These are phyloP conservation scores for Colossoma macropomum DNA, from an alignment of 2,113 vertebrate genomes.

Conservation along the genomic window DNA sequence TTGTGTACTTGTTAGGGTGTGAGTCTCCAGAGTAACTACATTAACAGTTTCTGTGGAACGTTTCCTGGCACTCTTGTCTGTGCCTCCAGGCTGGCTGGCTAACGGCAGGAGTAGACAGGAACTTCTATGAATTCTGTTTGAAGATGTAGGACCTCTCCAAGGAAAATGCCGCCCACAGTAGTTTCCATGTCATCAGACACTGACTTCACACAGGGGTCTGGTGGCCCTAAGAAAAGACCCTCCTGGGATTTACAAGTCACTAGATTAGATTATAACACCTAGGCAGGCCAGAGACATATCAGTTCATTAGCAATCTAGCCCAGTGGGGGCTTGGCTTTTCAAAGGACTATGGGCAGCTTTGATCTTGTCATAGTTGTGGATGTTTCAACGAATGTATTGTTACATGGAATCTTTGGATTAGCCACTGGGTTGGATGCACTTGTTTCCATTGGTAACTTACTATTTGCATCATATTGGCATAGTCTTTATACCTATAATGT, in stretches of 20 bases:
- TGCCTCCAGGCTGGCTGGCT: slow-evolving; percentile 9
- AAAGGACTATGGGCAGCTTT: slow-evolving; percentile 15
- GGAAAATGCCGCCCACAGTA: slow-evolving; percentile 61
- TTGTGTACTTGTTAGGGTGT: not conserved
- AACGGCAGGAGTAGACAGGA: slow-evolving; percentile 43
- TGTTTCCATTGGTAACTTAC: not conserved
- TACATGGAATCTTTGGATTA: slow-evolving; percentile 1
- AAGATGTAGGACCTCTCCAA: slow-evolving; percentile 44
- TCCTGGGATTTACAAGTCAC: slow-evolving; percentile 32
- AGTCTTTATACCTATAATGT: not conserved
- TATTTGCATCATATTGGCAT: not conserved
- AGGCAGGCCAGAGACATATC: not conserved
- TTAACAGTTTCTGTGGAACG: not conserved
- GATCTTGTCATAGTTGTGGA: slow-evolving; percentile 11
- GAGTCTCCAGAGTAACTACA: slow-evolving; percentile 23
- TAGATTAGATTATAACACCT: slow-evolving; percentile 32
- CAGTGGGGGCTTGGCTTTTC: slow-evolving; percentile 7
- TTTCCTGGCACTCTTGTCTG: slow-evolving; percentile 8
- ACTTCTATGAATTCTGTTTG: slow-evolving; percentile 48
- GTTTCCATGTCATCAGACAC: slow-evolving; percentile 63
- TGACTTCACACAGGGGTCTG: slow-evolving; percentile 34
- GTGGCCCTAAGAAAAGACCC: slow-evolving; percentile 42
- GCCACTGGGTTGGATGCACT: not conserved
- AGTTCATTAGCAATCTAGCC: slow-evolving; percentile 6
- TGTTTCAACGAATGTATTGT: not conserved